Evolutionary conservation across 2,888 invertebrate species (phyloP), one percentile per base, ranked within the genome.

Genomic region (Drosophila barbarae): DNA sequence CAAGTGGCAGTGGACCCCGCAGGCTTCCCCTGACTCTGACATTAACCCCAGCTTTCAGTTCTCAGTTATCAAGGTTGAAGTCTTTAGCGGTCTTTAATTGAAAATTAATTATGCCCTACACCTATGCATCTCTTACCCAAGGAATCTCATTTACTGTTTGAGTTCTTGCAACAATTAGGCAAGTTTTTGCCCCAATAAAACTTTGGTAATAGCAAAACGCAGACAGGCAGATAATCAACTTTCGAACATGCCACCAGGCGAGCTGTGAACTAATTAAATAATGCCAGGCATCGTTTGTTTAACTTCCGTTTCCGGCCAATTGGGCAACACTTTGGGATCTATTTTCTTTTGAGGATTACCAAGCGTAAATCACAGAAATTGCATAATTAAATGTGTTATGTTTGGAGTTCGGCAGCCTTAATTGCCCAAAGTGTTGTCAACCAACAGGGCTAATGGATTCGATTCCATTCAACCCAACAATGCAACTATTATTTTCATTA

Each of bases 21-120:
- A 18, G 10, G 28, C 23, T 21, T 8, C 10, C 34, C 28, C 35
- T 7, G 28, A 5, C 34, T 34, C 46, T 32, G 46, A 13, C 34
- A 47, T 34, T 26, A 34, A 39, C 46, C 21, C 21, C 46, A 8
- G 34, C 42, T 5, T n/a, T 26, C 15, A 12, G 13, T 5, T 15
- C 34, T 18, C 10, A 9, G 39, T 9, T 21, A 34, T 28, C 4
- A 47, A 18, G 21, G 21, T 51, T 50, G 72, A 56, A 57, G 61
- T 47, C 57, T 52, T 53, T 41, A 26, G 69, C 42, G 69, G 72
- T 58, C 50, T 64, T 76, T 76, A 76, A 74, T 74, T 73, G 70
- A 60, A 74, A 74, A 73, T 58, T 73, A 74, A 74, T 76, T 76
- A 60, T 55, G 56, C 38, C 41, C 36, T 44, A 44, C 73, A 66